These are phyloP conservation scores for Oophaga sylvatica DNA, from an alignment of 2,797 vertebrate genomes.

Conservation along the genomic window DNA sequence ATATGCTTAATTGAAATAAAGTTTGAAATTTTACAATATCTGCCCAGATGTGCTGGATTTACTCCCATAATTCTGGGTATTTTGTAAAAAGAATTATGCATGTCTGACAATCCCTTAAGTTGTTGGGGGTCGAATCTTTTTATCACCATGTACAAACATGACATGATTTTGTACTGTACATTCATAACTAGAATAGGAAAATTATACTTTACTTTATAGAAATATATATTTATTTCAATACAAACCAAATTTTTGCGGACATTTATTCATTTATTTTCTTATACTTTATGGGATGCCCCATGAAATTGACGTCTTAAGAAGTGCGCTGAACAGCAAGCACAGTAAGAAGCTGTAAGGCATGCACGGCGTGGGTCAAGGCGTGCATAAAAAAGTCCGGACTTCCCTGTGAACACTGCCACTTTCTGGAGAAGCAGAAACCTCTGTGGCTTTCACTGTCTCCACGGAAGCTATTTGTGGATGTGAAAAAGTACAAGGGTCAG, in stretches of 20 bases:
- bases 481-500: constrained; percentile 38
- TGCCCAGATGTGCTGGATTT: no score
- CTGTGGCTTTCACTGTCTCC: constrained; percentile 60
- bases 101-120: no score
- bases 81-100: no score
- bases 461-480: constrained; percentile 58
- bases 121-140: no score
- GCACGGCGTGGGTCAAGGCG: background rate
- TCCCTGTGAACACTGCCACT: constrained; percentile 45
- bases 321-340: background rate
- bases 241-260: background rate
- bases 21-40: no score
- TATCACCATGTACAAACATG: no score
- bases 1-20: no score
- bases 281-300: background rate
- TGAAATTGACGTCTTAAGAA: background rate
- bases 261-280: background rate
- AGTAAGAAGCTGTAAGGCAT: background rate
- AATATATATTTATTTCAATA: no score
- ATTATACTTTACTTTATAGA: no score
- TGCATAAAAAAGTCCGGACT: background rate
- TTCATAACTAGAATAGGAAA: no score
- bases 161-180: no score
- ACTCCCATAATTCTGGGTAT: no score
- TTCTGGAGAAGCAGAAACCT: constrained; percentile 30